Base-by-base conservation (phyloP, 1,140 invertebrate species). In the Drosophila yakuba region DNA sequence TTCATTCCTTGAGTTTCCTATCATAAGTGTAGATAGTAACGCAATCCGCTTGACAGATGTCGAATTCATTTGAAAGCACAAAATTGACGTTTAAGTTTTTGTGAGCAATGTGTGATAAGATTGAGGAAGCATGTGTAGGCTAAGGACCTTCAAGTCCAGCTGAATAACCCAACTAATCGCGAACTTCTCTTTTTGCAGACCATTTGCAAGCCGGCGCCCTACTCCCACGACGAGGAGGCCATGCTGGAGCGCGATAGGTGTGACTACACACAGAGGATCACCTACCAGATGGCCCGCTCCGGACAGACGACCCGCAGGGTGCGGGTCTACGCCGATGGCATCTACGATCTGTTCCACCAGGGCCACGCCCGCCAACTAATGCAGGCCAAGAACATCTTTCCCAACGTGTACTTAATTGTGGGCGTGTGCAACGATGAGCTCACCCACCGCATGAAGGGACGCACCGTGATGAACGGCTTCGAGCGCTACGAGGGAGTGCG, bases 321-420 rank as follows among this genome's bases (percentile, higher is more conserved):
- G 54, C 93, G 98, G 75, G 97, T 99, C 4, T 99, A 99, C 93
- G 97, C 98, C 7, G 98, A 99, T 94, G 98, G 98, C 57, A 99
- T 99, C 86, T 99, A 99, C 93, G 98, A 99, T 93, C 68, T 92
- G 43, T 98, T 98, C 93, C 98, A 98, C 93, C 97, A 99, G 93
- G 99, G 99, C 1, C 99, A 99, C 93, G 98, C 99, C 25, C 94
- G 98, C 54, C 99, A 99, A 92, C 93, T 99, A 36, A 97, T 98
- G 95, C 99, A 99, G 94, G 98, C 98, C 15, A 99, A 99, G 93
- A 98, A 97, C 92, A 94, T 98, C 39, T 99, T 99, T 92, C 98
- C 98, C 54, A 98, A 99, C 93, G 97, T 99, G 28, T 99, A 99
- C 93, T 95, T 99, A 10, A 99, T 99, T 82, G 98, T 99, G 82